Conservation (phyloP, 1,140 invertebrate genomes). For the Eriocheir sinensis region DNA sequence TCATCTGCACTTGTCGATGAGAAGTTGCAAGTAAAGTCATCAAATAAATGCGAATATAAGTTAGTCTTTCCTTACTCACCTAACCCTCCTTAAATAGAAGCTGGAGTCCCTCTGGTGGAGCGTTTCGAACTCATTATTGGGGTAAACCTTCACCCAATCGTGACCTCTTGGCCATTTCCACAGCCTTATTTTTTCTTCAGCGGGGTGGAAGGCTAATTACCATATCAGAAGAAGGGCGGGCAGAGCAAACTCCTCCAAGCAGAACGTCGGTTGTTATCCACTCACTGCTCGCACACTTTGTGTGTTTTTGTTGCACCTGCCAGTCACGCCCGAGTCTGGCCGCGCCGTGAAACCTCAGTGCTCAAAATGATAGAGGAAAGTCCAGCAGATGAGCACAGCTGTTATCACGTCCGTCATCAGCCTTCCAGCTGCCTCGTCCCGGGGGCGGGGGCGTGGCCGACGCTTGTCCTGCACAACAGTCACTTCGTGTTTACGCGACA, state of each 20-base stretch:
- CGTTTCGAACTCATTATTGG: not conserved
- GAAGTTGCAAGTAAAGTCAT: not conserved
- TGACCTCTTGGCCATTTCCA: not conserved
- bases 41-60: not conserved
- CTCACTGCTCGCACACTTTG: not conserved
- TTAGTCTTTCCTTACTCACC: not conserved
- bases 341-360: not conserved
- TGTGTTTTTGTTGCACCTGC: not conserved
- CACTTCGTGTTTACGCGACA: not conserved
- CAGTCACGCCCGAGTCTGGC: not conserved
- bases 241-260: not conserved
- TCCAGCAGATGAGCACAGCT: not conserved
- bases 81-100: too few relatives aligned
- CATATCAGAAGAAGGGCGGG: conserved; percentile 2
- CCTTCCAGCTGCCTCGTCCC: not conserved
- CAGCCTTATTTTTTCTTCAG: conserved; percentile 8
- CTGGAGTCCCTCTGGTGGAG: not conserved
- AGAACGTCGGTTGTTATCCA: conserved; percentile 12
- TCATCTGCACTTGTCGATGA: conserved; percentile 3
- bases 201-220: conserved; percentile 13
- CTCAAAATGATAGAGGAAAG: not conserved
- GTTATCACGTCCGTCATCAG: not conserved
- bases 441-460: not conserved
- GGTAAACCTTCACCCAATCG: not conserved
- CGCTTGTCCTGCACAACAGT: not conserved